These are phyloP conservation scores for Mus spicilegus DNA, from an alignment of 2,113 vertebrate genomes.

Conservation along the genomic window DNA sequence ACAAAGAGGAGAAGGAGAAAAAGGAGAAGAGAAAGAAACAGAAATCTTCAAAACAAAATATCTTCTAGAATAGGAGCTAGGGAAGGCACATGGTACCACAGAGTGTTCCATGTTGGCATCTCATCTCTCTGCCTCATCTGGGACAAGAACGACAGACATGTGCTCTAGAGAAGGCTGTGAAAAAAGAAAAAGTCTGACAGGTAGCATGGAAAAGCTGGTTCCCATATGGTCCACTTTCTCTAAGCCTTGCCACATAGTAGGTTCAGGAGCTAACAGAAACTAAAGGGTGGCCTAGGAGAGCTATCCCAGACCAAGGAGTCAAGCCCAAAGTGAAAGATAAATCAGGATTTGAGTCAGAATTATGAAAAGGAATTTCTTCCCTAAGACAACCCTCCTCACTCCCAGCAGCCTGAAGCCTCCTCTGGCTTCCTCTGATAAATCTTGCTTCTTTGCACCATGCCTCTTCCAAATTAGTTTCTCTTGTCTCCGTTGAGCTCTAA, in stretches of 20 bases:
- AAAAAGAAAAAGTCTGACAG: background rate
- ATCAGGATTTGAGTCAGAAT: background rate
- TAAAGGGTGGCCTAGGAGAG: constrained; percentile 7
- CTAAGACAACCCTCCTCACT: background rate
- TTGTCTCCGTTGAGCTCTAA: background rate
- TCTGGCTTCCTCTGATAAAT: background rate
- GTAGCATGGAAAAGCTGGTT: background rate
- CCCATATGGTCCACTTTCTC: background rate
- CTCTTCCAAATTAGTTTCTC: background rate
- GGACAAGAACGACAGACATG: background rate
- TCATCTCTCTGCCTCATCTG: constrained; percentile 11
- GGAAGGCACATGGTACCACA: background rate
- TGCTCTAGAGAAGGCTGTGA: background rate
- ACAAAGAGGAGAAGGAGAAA: background rate
- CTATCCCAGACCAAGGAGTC: background rate
- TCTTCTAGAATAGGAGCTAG: background rate
- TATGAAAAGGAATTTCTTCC: background rate
- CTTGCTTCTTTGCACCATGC: background rate
- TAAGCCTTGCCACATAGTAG: background rate
- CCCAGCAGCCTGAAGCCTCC: too few relatives aligned
- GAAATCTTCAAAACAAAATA: background rate
- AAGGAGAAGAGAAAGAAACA: background rate
- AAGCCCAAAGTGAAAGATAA: background rate
- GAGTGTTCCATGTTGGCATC: background rate
- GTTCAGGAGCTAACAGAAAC: background rate